Base-by-base conservation (phyloP, 2,113 vertebrate species). In the Fregetta grallaria region DNA sequence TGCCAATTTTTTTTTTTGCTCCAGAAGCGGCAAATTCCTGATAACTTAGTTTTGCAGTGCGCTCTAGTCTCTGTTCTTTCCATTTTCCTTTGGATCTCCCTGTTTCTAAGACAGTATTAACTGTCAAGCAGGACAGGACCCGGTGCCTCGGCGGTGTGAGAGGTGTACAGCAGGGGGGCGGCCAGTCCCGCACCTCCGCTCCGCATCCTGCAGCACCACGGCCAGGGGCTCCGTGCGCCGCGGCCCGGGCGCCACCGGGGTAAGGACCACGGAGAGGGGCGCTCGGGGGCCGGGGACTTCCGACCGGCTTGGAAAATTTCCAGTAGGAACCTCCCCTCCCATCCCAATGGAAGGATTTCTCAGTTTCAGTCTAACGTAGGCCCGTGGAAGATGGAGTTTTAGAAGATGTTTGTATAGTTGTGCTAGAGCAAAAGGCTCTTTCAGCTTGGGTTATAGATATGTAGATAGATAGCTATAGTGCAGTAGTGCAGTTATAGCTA, bases 121-220 rank as follows among this genome's bases (percentile, higher is more conserved):
- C 63, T 44, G 61, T 13, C 13, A 3, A 22, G 27, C 45, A 9
- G 10, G 36, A 11, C 22, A 14, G 75, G 36, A 15, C 11, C 9
- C 13, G 9, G 15, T 29, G 36, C 3, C 23, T 18, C 7, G 7
- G 29, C 21, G 5, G 1, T 2, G 6, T 15, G 30, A 12, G 49
- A 21, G 13, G 6, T 10, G 65, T 25, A 8, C 27, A 11, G 53
- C 40, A 7, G 21, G 12, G 29, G 25, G 7, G 14, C 36, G 4
- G 9, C 13, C 4, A 25, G 38, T 36, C 40, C 26, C 36, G 3
- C 45, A 13, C 15, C 12, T 16, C 21, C 1, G 3, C 19, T 4
- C 19, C 12, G 6, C 18, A 3, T 11, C 29, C 1, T 38, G 53
- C 72, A 73, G 72, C 72, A 74, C 86, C 59, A 12, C 4, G 26